These are phyloP conservation scores for Melanotaenia parkinsoni DNA, from an alignment of 2,797 vertebrate species.

Conservation along the genomic window DNA sequence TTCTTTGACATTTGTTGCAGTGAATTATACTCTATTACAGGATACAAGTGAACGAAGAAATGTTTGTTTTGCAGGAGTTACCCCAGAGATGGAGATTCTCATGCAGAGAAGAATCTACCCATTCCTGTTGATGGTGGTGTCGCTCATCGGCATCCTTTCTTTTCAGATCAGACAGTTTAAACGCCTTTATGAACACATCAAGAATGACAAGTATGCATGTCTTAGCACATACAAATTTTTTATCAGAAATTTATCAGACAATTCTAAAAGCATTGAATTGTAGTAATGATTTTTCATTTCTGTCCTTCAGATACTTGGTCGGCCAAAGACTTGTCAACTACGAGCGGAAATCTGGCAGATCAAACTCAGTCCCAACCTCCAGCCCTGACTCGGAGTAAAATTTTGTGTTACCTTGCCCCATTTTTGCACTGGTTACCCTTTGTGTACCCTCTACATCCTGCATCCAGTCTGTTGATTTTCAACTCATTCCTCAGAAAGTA, in stretches of 20 bases:
- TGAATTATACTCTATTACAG: not conserved
- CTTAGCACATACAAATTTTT: too few relatives aligned
- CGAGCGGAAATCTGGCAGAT: constrained; percentile 91
- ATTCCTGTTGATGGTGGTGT: constrained; percentile 96
- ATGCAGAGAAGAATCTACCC: constrained; percentile 98
- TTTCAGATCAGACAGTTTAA: constrained; percentile 99
- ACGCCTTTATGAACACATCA: constrained; percentile 99
- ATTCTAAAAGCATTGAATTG: not conserved
- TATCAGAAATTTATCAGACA: not conserved
- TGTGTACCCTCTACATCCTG: constrained; percentile 58
- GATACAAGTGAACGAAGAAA: not conserved
- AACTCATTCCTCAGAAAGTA: constrained; percentile 67
- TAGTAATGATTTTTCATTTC: not conserved
- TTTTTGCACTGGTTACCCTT: constrained; percentile 50
- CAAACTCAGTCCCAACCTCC: constrained; percentile 84
- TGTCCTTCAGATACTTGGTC: constrained; percentile 91
- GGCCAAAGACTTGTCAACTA: constrained; percentile 99
- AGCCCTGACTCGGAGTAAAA: constrained; percentile 89
- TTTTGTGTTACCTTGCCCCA: constrained; percentile 52
- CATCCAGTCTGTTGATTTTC: constrained; percentile 59
- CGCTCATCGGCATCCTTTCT: constrained; percentile 94
- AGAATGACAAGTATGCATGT: constrained; percentile 96
- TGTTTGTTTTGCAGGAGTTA: constrained; percentile 86
- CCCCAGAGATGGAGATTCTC: constrained; percentile 95
- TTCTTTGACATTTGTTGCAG: not conserved